Conservation (phyloP, 2,888 invertebrate species). For the Chromoteleia sp. region DNA sequence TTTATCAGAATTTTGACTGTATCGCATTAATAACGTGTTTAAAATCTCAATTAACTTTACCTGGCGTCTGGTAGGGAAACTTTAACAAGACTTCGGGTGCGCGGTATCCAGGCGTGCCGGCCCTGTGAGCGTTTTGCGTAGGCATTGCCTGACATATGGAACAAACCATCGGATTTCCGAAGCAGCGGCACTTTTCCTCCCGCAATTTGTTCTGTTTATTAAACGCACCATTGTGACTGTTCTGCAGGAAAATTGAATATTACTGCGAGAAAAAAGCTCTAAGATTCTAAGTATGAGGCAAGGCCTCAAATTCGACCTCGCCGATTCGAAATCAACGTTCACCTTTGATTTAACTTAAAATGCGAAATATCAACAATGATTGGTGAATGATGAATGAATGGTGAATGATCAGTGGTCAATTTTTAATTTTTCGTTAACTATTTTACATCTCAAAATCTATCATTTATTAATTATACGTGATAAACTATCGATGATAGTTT, state of each 20-base stretch:
- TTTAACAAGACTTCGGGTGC: constrained; percentile 94
- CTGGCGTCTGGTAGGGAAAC: constrained; percentile 91
- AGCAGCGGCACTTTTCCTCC: constrained; percentile 87
- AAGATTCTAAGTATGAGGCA: constrained; percentile 6
- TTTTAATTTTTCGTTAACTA: too few relatives aligned
- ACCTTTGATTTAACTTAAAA: too few relatives aligned
- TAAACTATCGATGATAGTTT: too few relatives aligned
- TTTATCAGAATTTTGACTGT: too few relatives aligned
- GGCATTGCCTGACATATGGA: constrained; percentile 88
- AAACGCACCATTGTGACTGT: constrained; percentile 71
- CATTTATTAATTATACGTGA: too few relatives aligned
- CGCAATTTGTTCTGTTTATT: constrained; percentile 71
- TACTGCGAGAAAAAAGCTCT: neutral
- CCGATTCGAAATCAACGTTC: constrained; percentile 17
- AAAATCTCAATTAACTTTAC: too few relatives aligned
- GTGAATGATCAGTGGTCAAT: too few relatives aligned
- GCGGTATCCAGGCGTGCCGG: constrained; percentile 95
- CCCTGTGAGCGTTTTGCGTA: constrained; percentile 90
- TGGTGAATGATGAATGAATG: too few relatives aligned
- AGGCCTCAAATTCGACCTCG: neutral
- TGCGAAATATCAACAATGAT: too few relatives aligned
- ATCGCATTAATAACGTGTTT: too few relatives aligned
- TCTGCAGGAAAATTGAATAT: constrained; percentile 71
- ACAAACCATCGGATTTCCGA: constrained; percentile 89
- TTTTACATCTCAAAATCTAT: too few relatives aligned